Evolutionary conservation across 2,888 invertebrate genomes (phyloP).

Genomic region (Atrina japonica): DNA sequence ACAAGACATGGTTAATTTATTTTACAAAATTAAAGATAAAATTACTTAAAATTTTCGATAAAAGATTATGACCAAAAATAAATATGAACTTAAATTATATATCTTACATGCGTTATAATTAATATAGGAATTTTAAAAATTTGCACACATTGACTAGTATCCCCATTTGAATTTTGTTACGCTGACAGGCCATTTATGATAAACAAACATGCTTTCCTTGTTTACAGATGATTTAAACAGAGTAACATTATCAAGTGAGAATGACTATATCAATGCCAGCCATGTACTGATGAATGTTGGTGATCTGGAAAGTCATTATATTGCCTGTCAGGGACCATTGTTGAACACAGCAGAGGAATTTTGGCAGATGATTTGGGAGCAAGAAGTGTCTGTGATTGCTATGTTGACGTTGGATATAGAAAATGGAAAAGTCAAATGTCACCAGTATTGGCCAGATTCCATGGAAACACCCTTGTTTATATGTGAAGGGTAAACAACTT

Average conservation of each 20-base stretch:
- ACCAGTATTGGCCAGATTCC: constrained; percentile 93
- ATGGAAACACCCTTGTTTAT: constrained; percentile 55
- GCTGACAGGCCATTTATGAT: too few relatives aligned
- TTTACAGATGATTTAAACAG: constrained; percentile 75
- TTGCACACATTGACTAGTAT: too few relatives aligned
- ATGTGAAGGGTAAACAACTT: constrained; percentile 59
- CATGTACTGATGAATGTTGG: constrained; percentile 64
- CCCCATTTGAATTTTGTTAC: too few relatives aligned
- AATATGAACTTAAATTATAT: too few relatives aligned
- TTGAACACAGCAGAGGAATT: constrained; percentile 96
- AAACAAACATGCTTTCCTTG: neutral
- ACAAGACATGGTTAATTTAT: too few relatives aligned
- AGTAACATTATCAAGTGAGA: constrained; percentile 62
- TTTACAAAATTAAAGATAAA: too few relatives aligned
- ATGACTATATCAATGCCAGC: constrained; percentile 79
- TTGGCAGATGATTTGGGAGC: constrained; percentile 99
- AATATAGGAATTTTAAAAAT: too few relatives aligned
- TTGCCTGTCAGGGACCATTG: constrained; percentile 87
- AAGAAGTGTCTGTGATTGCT: constrained; percentile 89
- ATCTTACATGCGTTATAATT: too few relatives aligned
- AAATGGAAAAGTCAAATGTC: constrained; percentile 96
- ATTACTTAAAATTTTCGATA: too few relatives aligned
- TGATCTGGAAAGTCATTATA: constrained; percentile 60
- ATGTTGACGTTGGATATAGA: constrained; percentile 96
- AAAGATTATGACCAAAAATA: too few relatives aligned